A percentile compares a stretch with the other conserved stretches of the same genome.
Conservation (phyloP, 2,113 vertebrate species). For the Apeltes quadracus region DNA sequence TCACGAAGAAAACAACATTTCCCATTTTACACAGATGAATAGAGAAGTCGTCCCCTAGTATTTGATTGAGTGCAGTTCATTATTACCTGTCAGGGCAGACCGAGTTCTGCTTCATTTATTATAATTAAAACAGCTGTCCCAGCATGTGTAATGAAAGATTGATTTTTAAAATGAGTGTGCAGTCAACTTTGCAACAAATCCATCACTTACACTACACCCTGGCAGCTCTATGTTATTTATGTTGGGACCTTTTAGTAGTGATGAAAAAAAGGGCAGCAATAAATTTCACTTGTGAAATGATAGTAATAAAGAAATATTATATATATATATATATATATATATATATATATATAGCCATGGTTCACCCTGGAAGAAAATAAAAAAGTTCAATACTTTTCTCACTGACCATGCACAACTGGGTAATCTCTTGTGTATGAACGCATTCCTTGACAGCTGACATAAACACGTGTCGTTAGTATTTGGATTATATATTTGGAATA, state of each 20-base stretch:
- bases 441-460: constrained; percentile 33
- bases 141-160: constrained; percentile 37
- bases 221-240: not conserved
- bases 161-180: constrained; percentile 42
- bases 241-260: not conserved
- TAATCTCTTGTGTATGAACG: constrained; percentile 59
- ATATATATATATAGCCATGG: not conserved
- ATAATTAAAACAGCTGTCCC: constrained; percentile 2
- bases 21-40: not conserved
- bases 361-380: constrained; percentile 25
- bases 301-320: constrained; percentile 32
- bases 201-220: constrained; percentile 8
- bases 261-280: not conserved
- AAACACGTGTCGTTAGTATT: constrained; percentile 23
- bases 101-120: constrained; percentile 1
- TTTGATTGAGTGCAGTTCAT: not conserved
- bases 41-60: not conserved
- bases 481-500: constrained; percentile 34
- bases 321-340: too few relatives aligned
- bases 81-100: not conserved
- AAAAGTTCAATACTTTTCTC: constrained; percentile 42
- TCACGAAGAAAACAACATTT: constrained; percentile 1
- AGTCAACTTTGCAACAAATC: constrained; percentile 16
- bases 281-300: constrained; percentile 20
- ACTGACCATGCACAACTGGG: constrained; percentile 22